Base-by-base conservation (phyloP, 1,140 invertebrate genomes). In the Diabrotica undecimpunctata region DNA sequence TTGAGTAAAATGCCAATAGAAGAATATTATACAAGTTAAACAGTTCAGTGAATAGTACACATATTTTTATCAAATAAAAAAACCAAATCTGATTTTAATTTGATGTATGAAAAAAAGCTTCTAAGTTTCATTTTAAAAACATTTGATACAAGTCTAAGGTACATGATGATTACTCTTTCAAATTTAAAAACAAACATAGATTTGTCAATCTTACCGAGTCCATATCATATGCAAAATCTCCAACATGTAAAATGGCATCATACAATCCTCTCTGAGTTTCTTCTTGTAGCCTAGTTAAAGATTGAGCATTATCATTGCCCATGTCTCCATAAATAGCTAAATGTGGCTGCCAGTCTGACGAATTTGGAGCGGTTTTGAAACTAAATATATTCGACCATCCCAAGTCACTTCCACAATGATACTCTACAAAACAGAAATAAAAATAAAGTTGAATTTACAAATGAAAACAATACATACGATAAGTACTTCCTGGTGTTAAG, bases 221-320 rank as follows among this genome's bases (percentile, higher is more conserved):
- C 91, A 99, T 93, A 78, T 98, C 92, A 81, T 98, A 99, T 0
- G 95, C 96, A 83, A 98, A 93, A 84, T 97, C 95, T 0, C 95
- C 96, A 65, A 96, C 92, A 82, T 98, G 96, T 55, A 98, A 83
- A 62, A 95, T 88, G 66, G 91, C 85, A 82, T 98, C 93, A 78
- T 94, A 96, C 69, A 87, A 79, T n/a, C 86, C 90, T 38, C 82
- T 80, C 74, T 94, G 86, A 0, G 89, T 86, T 73, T 97, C 95
- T 68, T 90, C 81, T 78, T 95, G 91, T 38, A 98, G 79, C 55
- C 89, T 81, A 0, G 87, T 83, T 50, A 96, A 81, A n/a, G 93
- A 93, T 66, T 85, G 81, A 25, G 92, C 92, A 82, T 97, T 96
- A 70, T 87, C 87, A 80, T 91, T 94, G 5, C 95, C 95, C 88